Base-by-base conservation (phyloP, 1,140 invertebrate genomes). In the Drosophila simulans region DNA sequence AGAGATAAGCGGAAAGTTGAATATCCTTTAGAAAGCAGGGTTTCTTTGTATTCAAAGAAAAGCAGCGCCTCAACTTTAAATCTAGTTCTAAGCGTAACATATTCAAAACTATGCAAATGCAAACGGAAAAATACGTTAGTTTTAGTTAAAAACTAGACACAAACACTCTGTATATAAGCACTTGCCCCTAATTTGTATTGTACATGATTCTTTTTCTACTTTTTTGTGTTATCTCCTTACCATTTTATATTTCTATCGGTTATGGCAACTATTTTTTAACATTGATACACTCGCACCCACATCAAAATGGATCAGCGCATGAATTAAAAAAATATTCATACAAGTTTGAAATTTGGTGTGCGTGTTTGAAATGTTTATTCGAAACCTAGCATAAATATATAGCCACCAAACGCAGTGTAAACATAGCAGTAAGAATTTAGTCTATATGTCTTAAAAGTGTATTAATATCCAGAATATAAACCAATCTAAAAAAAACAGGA, bases 381-480 rank as follows among this genome's bases (percentile, higher is more conserved):
- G 75, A 82, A 88, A 75, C 46, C 17, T 76, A 76, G 72, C 43
- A 53, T 66, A 76, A 68, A 76, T 76, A 69, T 54, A 64, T 88
- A 86, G 82, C 59, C 72, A 77, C 73, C 73, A 76, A 77, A 76
- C 72, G 25, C 64, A 68, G 40, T 73, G 70, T 73, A 73, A 54
- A 73, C 69, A 11, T 73, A 73, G 27, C 11, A 5, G 20, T 73
- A 73, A 73, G 70, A 39, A 25, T 53, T 73, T 77, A 77, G 72
- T 68, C 62, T 66, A 20, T 77, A 77, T 77, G 42, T 59, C 54
- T 65, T 48, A 51, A 69, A 75, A 77, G 20, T 77, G 74, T 77
- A 80, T 88, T 72, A 80, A 75, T 86, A 75, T 70, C 64, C 71
- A 82, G 69, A 65, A 85, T 60, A 85, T 60, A 79, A 58, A 64